Conservation (phyloP, 37 sponge, comb jelly and placozoan species). For the Aplysina aerophoba region DNA sequence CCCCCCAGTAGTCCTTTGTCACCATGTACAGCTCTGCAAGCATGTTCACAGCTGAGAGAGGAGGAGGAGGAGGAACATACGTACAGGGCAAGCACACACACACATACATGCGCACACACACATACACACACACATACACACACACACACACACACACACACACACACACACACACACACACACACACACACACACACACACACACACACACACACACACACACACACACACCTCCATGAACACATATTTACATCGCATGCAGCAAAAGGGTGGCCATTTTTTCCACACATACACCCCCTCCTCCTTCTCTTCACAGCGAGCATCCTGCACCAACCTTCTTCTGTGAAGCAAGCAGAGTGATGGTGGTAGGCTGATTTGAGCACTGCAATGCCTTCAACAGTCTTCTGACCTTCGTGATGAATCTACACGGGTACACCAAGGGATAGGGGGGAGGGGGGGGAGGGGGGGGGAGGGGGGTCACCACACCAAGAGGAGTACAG, state of each 20-base stretch:
- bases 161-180: not conserved
- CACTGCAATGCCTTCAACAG: constrained; percentile 50
- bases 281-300: no score
- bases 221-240: not conserved
- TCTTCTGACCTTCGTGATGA: constrained; percentile 43
- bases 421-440: constrained; percentile 43
- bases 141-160: constrained; percentile 27
- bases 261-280: no score
- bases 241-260: no score
- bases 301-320: no score
- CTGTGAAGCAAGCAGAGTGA: constrained; percentile 33
- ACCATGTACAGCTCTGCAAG: constrained; percentile 78
- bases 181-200: no score
- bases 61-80: not conserved
- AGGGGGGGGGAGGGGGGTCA: not conserved
- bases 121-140: constrained; percentile 18
- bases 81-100: not conserved
- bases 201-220: no score
- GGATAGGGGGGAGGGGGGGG: not conserved
- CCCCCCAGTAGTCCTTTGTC: constrained; percentile 56
- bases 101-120: not conserved
- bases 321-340: constrained; percentile 43
- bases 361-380: constrained; percentile 42
- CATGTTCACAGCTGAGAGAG: constrained; percentile 58
- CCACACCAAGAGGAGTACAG: no score